phyloP scores from a whole-genome alignment of 2,797 vertebrate species.

The Geotria australis region DNA sequence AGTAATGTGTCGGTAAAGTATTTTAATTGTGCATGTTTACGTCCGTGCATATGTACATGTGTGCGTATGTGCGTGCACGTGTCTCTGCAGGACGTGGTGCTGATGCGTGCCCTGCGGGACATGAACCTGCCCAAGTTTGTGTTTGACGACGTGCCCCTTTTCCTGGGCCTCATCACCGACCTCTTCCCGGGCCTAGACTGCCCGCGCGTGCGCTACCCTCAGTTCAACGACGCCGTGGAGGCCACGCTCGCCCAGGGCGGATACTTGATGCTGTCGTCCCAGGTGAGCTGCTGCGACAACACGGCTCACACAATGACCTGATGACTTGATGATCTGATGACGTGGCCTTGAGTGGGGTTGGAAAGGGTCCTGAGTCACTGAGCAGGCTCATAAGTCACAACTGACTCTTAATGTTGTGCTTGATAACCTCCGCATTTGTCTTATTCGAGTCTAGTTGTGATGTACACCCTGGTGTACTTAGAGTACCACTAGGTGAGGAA shows the following conservation, averaged over 20 bases:
- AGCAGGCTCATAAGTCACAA: too few species aligned
- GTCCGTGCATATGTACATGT: too few species aligned
- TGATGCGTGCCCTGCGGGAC: slow-evolving; percentile 79
- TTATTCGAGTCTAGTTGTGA: too few species aligned
- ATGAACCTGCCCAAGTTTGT: slow-evolving; percentile 96
- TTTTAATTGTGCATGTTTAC: neutral
- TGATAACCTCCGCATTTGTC: too few species aligned
- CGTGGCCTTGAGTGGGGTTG: too few species aligned
- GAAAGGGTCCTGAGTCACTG: too few species aligned
- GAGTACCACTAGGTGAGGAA: too few species aligned
- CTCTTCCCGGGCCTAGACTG: slow-evolving; percentile 75
- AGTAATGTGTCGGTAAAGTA: neutral
- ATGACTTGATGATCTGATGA: neutral
- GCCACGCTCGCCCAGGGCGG: slow-evolving; percentile 22
- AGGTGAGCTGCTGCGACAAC: slow-evolving; percentile 17
- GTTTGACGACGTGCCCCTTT: slow-evolving; percentile 77
- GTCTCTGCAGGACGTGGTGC: slow-evolving; percentile 40
- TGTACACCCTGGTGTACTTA: too few species aligned
- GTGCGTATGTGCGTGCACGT: too few species aligned
- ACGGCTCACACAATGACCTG: too few species aligned
- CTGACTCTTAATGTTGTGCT: too few species aligned
- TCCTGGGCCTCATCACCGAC: slow-evolving; percentile 68
- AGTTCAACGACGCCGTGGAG: slow-evolving; percentile 59
- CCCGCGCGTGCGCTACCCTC: slow-evolving; percentile 50
- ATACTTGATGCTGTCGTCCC: slow-evolving; percentile 29